Evolutionary conservation across 2,113 vertebrate species (phyloP).

Genomic region (Myiopsitta monachus): DNA sequence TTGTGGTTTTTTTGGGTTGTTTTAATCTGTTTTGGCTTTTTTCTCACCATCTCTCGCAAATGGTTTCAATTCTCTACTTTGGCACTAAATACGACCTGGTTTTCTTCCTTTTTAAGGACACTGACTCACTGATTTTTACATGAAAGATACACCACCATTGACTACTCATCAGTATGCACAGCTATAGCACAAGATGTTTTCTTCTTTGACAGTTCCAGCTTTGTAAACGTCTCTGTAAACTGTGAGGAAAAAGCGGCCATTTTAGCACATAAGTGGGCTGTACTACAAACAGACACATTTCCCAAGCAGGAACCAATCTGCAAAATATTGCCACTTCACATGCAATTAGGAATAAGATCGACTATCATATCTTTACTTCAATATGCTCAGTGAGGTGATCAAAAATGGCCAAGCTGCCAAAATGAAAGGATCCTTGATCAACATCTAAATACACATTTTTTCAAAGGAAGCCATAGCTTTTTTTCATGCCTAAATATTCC

Average conservation of each 20-base stretch:
- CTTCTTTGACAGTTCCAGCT: constrained; percentile 61
- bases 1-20: neutral
- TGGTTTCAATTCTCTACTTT: neutral
- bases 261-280: constrained; percentile 39
- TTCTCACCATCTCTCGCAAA: neutral
- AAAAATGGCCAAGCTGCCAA: constrained; percentile 14
- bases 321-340: constrained; percentile 5
- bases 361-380: constrained; percentile 22
- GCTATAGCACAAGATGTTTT: constrained; percentile 34
- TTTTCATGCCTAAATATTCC: neutral
- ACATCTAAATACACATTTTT: constrained; percentile 10
- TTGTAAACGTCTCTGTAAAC: constrained; percentile 40
- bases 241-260: constrained; percentile 38
- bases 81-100: neutral
- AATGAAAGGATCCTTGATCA: constrained; percentile 18
- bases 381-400: constrained; percentile 3
- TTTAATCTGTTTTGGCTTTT: neutral
- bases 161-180: constrained; percentile 33
- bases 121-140: neutral
- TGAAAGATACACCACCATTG: constrained; percentile 3
- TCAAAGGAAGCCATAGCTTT: neutral
- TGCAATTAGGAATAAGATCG: constrained; percentile 4
- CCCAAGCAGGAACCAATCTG: neutral
- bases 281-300: constrained; percentile 19
- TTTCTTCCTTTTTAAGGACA: constrained; percentile 13